Evolutionary conservation across 2,888 invertebrate genomes (phyloP), one percentile per base, ranked within the genome.

Genomic region (Copidosoma aretas): DNA sequence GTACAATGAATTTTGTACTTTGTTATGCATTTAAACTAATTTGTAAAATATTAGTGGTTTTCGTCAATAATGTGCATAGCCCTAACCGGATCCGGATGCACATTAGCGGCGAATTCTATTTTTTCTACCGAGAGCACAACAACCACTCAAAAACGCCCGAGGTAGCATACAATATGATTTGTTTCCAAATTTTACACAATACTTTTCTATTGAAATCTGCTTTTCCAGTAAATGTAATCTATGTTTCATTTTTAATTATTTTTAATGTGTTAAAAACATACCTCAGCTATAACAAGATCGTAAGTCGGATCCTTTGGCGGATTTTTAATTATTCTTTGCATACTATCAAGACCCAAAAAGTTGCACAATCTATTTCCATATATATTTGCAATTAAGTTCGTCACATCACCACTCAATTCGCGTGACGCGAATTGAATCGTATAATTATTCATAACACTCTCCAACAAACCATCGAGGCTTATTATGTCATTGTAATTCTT

Each of bases 271-370:
- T 32, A 32, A 32, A 32, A 32, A 39, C 58, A 71, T 67, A 79
- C 78, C 76, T 80, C 79, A 0, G 73, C 73, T 58, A 81, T 60
- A 5, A 69, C 43, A 24, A 65, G 19, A 73, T 78, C 77, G 57
- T 77, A 77, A 0, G 76, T 73, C 61, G 75, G 77, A 72, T 78
- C 72, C 1, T 51, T 71, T 0, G 77, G 76, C 41, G 77, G 76
- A n/a, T 77, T 75, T 66, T 73, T 75, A 10, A 77, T 74, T 8
- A 78, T 66, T 43, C 63, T 69, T 64, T 76, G 76, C 21, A 78
- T 64, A 60, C 74, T 67, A 15, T 75, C 73, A 0, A 70, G 57
- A 1, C 70, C 75, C 70, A 78, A 58, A 12, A 77, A 70, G 49
- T 77, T 71, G 57, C 78, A 78, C 12, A 77, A 19, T 4, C 69